Evolutionary conservation across 2,888 invertebrate species (phyloP), one percentile per base, ranked within the genome.

Genomic region (Thelaira solivaga): DNA sequence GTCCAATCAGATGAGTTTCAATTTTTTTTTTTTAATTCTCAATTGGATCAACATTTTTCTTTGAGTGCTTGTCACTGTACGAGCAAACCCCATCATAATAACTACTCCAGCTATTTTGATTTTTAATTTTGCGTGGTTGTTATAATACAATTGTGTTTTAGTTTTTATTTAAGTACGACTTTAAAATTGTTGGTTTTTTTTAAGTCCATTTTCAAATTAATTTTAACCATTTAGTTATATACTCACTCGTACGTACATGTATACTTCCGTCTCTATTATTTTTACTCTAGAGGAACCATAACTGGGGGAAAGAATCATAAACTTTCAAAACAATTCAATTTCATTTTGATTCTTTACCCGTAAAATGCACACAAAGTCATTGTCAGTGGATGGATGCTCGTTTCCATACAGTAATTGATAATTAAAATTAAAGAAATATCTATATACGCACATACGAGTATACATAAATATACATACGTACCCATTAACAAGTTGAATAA

Each of bases 351-450:
- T 65, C 20, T 31, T 11, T 67, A 31, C n/a, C 16, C 13, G 2
- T 43, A 13, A 43, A 43, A 26, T 34, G 2, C 41, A 10, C 16
- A 67, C 77, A 73, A 78, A 69, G 73, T 78, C 77, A 73, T 49
- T 73, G 64, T 34, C 73, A 73, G 36, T 51, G 73, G 59, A 74
- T 69, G 64, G 73, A 20, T 45, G 45, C 24, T 34, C 43, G 24
- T 22, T n/a, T n/a, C n/a, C n/a, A n/a, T n/a, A n/a, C n/a, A n/a
- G n/a, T n/a, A 53, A 43, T 18, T 10, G 22, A 36, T 13, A 57
- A 57, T 68, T 57, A 36, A 57, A 57, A 55, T 34, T 45, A 45
- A 29, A 8, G 10, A 24, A 62, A 64, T 49, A 29, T 22, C 10
- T 3, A 34, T 34, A 8, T n/a, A n/a, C n/a, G n/a, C n/a, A n/a